A percentile compares a stretch with the other conserved stretches of the same genome.
Conservation (phyloP, 2,797 vertebrate species). For the Octomys mimax region DNA sequence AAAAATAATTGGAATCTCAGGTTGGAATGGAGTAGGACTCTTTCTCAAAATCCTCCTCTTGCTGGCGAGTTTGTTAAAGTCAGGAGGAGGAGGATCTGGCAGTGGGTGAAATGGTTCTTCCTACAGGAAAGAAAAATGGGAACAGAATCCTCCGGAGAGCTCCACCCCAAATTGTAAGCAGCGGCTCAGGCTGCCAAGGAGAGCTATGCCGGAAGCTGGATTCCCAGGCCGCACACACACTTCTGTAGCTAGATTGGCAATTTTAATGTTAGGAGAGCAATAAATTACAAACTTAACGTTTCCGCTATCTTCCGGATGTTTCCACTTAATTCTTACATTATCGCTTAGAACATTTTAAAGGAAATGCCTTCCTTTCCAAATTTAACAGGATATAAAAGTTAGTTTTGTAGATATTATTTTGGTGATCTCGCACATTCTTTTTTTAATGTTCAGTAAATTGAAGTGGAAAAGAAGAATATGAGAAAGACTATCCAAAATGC, state of each 20-base stretch:
- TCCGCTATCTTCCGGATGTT: not conserved
- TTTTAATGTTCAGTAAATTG: not conserved
- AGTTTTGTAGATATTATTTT: not conserved
- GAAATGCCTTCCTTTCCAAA: not conserved
- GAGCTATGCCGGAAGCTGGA: not conserved
- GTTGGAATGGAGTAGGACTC: not conserved
- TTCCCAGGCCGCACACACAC: not conserved
- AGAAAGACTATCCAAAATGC: not conserved
- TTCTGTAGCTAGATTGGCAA: not conserved
- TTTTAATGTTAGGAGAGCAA: not conserved
- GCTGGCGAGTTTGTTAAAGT: not conserved
- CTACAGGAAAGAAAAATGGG: not conserved
- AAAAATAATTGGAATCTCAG: not conserved
- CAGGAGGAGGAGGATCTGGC: not conserved
- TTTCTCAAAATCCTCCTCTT: not conserved
- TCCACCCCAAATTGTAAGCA: not conserved
- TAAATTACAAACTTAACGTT: not conserved
- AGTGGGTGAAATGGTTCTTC: not conserved
- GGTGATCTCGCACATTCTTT: not conserved
- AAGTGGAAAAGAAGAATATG: not conserved
- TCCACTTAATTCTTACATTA: not conserved
- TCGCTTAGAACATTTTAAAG: not conserved
- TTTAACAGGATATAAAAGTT: constrained; percentile 22
- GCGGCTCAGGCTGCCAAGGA: not conserved
- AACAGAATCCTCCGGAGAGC: not conserved